Base-by-base conservation (phyloP, 2,797 vertebrate genomes). In the Mico argentatus region DNA sequence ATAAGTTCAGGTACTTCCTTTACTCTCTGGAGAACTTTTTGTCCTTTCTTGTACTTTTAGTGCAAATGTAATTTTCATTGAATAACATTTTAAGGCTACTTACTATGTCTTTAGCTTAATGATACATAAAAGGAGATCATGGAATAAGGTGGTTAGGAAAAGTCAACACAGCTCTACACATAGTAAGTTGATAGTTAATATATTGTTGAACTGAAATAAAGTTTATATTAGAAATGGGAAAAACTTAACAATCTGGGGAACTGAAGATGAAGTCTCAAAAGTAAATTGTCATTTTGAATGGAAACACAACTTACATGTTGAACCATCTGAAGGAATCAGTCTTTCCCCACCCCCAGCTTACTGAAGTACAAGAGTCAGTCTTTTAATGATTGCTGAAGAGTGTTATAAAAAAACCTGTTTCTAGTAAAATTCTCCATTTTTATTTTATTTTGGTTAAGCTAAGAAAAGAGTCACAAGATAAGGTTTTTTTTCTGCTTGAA, bases 191-290 rank as follows among this genome's bases (percentile, higher is more conserved):
- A 61, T 39, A 87, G 79, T 83, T 92, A 81, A 50, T 88, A 26
- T 14, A 36, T 70, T 86, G n/a, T 93, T 93, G 70, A 91, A 85
- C 36, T 44, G n/a, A 89, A 97, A 80, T 91, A 48, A 86, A 88
- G n/a, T 88, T 94, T 92, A 26, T 93, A 30, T 22, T 64, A 86
- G 70, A 88, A 30, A 46, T 46, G 14, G 73, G 44, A 85, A 48
- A 96, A 92, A 24, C 39, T 85, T 82, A 59, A 36, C 52, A 61
- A 73, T 20, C 13, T 77, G 7, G 50, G 33, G 27, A 91, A 70
- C 33, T 82, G 10, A 88, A 67, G 22, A 86, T 91, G 79, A 79
- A 88, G 46, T 59, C n/a, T 30, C 5, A 57, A 11, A 48, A 57
- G 84, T 57, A 84, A 93, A 39, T 92, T 83, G 50, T 89, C 26